A percentile compares a stretch with the other conserved stretches of the same genome.
Evolutionary conservation across 2,888 invertebrate species (phyloP).

Genomic region (Drosophila merina): DNA sequence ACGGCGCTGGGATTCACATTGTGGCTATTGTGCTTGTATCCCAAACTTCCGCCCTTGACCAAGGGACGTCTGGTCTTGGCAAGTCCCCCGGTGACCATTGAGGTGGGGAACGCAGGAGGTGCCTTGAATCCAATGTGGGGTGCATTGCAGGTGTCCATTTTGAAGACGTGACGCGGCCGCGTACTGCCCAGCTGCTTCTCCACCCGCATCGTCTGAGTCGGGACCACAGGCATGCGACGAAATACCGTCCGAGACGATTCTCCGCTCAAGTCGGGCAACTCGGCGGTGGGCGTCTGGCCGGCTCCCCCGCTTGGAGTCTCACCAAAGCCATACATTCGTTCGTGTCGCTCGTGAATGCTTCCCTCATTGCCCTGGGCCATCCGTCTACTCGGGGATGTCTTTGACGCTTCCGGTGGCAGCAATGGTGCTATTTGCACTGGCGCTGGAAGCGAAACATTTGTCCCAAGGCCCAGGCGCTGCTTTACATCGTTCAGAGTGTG

Average conservation of each 20-base stretch:
- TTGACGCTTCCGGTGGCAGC: constrained; percentile 48
- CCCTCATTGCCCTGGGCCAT: constrained; percentile 39
- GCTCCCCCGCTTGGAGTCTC: constrained; percentile 20
- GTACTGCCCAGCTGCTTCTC: constrained; percentile 56
- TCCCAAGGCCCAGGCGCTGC: constrained; percentile 86
- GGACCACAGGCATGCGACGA: constrained; percentile 58
- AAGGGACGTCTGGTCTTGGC: background rate
- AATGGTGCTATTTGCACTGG: constrained; percentile 50
- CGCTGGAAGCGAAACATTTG: constrained; percentile 32
- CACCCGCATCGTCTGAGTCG: constrained; percentile 67
- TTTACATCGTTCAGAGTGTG: constrained; percentile 87
- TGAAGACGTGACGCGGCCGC: constrained; percentile 50
- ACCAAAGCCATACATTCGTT: constrained; percentile 22
- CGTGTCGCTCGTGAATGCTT: constrained; percentile 48
- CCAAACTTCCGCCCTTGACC: constrained; percentile 25
- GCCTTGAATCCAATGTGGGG: constrained; percentile 53
- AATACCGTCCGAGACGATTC: background rate
- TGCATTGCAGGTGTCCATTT: constrained; percentile 48
- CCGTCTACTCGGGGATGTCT: constrained; percentile 54
- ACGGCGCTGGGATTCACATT: constrained; percentile 50
- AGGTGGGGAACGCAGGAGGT: background rate
- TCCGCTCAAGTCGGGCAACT: background rate
- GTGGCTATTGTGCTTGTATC: constrained; percentile 35
- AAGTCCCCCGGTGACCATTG: constrained; percentile 6
- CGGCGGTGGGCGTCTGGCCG: constrained; percentile 35